Conservation (phyloP, 2,797 vertebrate species). For the Urophycis tenuis region DNA sequence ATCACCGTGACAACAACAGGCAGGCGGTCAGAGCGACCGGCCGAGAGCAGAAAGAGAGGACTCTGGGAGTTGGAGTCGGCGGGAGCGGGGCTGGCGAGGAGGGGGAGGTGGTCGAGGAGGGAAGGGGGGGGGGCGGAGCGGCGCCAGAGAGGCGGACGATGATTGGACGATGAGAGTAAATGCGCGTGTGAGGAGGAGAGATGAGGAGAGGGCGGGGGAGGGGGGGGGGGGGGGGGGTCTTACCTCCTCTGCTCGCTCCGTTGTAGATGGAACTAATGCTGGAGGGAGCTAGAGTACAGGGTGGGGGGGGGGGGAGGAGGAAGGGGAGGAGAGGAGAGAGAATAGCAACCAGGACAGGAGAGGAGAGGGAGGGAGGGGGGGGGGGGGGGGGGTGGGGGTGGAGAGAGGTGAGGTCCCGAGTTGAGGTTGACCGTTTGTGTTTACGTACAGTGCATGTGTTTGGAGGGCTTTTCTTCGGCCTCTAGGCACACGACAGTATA, state of each 20-base stretch:
- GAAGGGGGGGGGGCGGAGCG: constrained; percentile 1
- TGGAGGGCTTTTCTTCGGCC: neutral
- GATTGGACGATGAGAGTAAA: neutral
- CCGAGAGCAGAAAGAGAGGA: constrained; percentile 25
- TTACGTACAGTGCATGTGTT: neutral
- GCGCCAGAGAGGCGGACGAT: neutral
- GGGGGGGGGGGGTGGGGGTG: neutral
- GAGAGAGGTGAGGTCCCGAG: neutral
- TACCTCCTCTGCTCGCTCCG: constrained; percentile 77
- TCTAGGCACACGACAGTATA: neutral
- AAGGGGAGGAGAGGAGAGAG: neutral
- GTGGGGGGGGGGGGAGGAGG: constrained; percentile 20
- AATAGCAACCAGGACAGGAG: constrained; percentile 15
- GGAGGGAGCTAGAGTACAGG: constrained; percentile 69
- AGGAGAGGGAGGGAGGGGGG: neutral
- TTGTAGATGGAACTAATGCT: constrained; percentile 77
- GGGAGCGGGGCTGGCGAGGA: constrained; percentile 4
- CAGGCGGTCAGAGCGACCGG: constrained; percentile 29
- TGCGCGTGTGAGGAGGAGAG: neutral
- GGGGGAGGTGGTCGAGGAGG: neutral
- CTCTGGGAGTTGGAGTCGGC: constrained; percentile 29
- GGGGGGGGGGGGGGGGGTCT: constrained; percentile 37
- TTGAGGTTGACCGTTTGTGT: neutral
- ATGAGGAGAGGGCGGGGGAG: neutral
- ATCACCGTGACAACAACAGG: constrained; percentile 40